A percentile compares a stretch with the other conserved stretches of the same genome.
phyloP scores from a whole-genome alignment of 2,888 invertebrate species.

The Drosophila anomelani region DNA sequence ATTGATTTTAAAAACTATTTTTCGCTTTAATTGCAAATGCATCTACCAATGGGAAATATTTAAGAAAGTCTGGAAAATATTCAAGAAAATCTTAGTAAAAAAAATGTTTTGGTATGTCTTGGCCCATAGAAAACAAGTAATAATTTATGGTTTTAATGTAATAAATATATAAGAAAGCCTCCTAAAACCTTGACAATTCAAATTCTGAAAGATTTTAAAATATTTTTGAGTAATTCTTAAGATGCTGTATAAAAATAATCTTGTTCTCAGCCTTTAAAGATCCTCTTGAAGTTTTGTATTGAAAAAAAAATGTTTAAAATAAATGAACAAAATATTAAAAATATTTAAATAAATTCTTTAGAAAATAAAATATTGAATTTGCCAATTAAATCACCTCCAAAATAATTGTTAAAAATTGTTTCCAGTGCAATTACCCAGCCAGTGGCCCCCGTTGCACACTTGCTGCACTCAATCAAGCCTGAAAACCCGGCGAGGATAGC shows the following conservation, averaged over 20 bases:
- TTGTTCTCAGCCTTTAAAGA: no score
- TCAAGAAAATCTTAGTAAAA: fast-evolving
- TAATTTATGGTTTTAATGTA: no score
- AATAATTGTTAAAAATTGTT: neutral
- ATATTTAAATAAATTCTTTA: neutral
- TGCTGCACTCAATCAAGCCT: conserved; percentile 62
- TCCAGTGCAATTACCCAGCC: conserved; percentile 13
- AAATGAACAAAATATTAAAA: no score
- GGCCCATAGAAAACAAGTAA: neutral
- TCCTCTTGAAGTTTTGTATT: no score
- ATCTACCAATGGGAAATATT: neutral
- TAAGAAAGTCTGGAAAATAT: neutral
- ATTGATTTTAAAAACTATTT: neutral
- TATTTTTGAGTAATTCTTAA: neutral
- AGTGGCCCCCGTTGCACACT: conserved; percentile 34
- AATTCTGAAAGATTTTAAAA: neutral
- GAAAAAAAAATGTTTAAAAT: no score
- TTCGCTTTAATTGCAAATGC: neutral
- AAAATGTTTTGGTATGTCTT: neutral
- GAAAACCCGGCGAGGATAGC: conserved; percentile 1
- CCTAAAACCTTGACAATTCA: neutral
- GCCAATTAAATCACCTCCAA: no score
- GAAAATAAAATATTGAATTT: no score
- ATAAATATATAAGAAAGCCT: no score
- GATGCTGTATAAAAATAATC: no score